Evolutionary conservation across 2,888 invertebrate species (phyloP), one percentile per base, ranked within the genome.

Genomic region (Orthonevra nobilis): DNA sequence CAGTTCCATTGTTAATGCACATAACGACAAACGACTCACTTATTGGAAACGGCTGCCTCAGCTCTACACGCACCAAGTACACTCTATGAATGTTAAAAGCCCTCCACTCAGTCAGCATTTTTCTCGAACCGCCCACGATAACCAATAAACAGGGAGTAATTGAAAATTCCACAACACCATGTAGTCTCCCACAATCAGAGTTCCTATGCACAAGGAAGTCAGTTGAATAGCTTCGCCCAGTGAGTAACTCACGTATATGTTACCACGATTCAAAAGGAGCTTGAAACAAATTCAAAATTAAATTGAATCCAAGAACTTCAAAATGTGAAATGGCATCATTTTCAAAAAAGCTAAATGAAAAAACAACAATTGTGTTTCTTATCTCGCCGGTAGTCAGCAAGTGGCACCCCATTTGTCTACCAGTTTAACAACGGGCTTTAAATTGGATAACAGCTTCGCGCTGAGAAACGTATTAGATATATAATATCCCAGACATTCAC

Each of bases 391-490:
- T 44, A 70, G 54, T 48, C 70, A 60, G 46, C 58, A 70, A 70
- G 60, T 58, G 36, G 44, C 23, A 64, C n/a, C 44, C 63, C 77
- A 70, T 64, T 70, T 64, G 70, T 70, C 70, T 77, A n/a, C n/a
- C 77, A 70, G 64, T 77, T 70, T n/a, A n/a, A 60, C 60, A 70
- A 70, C 58, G 40, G 52, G 44, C 64, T 66, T 77, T 38, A 70
- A 77, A 64, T 70, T 70, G 77, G 70, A 77, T 64, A 64, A 64
- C 63, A 56, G 63, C 56, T 46, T 48, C n/a, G 40, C 38, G n/a
- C n/a, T 32, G 50, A 46, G 19, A 20, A 38, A 42, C 36, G 34
- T 68, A 68, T 56, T 23, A 23, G 23, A n/a, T n/a, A n/a, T n/a
- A n/a, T n/a, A 52, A n/a, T 17, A 14, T 56, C 26, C 9, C 36